A percentile compares a stretch with the other conserved stretches of the same genome.
These are phyloP conservation scores for Hirtodrosophila cameraria DNA, from an alignment of 2,888 invertebrate genomes.

Conservation along the genomic window DNA sequence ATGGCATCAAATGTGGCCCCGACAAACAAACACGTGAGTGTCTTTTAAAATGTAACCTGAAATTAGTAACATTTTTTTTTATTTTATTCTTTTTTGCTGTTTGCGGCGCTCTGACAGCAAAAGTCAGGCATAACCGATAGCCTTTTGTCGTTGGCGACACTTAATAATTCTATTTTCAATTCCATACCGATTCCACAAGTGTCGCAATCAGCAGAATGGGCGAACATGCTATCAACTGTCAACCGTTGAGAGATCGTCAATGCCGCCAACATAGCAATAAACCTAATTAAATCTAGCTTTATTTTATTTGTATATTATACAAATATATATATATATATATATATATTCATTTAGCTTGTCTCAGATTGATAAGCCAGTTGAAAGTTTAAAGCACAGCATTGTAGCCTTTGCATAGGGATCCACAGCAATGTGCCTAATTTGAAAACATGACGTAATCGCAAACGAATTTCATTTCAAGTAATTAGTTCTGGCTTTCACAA, in stretches of 20 bases:
- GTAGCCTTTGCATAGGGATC: constrained; percentile 13
- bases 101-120: constrained; percentile 33
- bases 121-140: constrained; percentile 64
- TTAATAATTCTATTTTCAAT: constrained; percentile 60
- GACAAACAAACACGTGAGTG: constrained; percentile 75
- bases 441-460: constrained; percentile 36
- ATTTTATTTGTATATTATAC: background rate
- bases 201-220: constrained; percentile 64
- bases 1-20: constrained; percentile 60
- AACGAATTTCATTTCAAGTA: background rate
- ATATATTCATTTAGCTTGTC: background rate
- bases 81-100: background rate
- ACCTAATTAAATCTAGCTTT: constrained; percentile 71
- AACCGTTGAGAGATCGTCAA: no score
- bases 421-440: constrained; percentile 7
- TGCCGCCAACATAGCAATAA: constrained; percentile 79
- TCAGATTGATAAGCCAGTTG: constrained; percentile 60
- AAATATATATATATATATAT: background rate
- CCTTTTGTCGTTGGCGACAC: constrained; percentile 68
- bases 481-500: background rate
- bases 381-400: constrained; percentile 20
- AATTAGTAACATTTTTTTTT: background rate
- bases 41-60: constrained; percentile 8
- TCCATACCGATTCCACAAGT: constrained; percentile 42
- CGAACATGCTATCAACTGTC: constrained; percentile 65